Base-by-base conservation (phyloP, 2,113 vertebrate species). In the Sitta europaea region DNA sequence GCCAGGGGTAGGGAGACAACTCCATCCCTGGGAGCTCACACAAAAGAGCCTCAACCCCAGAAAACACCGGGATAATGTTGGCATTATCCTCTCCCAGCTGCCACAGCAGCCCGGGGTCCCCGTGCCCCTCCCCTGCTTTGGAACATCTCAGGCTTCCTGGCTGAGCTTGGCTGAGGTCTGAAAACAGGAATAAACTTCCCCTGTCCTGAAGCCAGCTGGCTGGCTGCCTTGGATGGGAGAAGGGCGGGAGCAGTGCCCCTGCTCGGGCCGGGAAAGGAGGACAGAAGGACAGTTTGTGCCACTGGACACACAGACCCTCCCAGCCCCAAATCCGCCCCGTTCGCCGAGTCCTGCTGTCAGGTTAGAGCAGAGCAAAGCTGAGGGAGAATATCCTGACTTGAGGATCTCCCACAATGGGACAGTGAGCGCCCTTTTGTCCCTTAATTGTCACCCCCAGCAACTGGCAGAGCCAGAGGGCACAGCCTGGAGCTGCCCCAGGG, bases 161-260 rank as follows among this genome's bases (percentile, higher is more conserved):
- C 66, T 94, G 74, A 55, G 42, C 95, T 95, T 96, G 95, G 96
- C 95, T 95, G 96, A 77, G 90, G 31, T 79, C 97, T 95, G 2
- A 74, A 90, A 92, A 90, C 93, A 83, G 29, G 94, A 95, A 96
- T 95, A 89, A 97, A 89, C 84, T 90, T 83, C 84, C 71, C 94
- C 92, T 96, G 97, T 95, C 88, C 7, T 10, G n/a, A 57, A 93
- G 97, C 97, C 97, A 97, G 8, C 74, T 96, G 97, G 94, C 66
- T 54, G 31, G 75, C 5, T 0, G 0, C 38, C 57, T 88, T 82
- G 96, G 92, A 77, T 5, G 0, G 86, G 82, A 71, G 48, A 93
- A 78, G 12, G 63, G 65, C 80, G 5, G 27, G 77, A 68, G 24
- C 91, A 25, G 91, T 40, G 38, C 74, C 88, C 71, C 85, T 87